Evolutionary conservation across 2,797 vertebrate genomes (phyloP), one percentile per base, ranked within the genome.

Genomic region (Sibirionetta formosa): DNA sequence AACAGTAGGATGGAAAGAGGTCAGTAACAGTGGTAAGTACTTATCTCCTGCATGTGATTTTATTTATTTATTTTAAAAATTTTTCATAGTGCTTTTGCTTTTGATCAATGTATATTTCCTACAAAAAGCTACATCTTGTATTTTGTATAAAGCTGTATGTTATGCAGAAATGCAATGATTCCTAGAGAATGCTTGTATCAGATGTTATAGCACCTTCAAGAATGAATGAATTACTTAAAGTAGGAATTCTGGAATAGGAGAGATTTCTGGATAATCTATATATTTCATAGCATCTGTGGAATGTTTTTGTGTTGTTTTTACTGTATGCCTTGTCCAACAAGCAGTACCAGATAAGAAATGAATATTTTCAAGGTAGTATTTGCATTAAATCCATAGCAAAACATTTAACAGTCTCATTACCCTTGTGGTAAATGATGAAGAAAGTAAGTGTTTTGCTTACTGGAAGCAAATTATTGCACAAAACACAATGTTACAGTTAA

Each of bases 11-110:
- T 96, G 89, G 93, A 88, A 96, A 94, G 94, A 96, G 96, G 97
- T 97, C 96, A 93, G 88, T 97, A 96, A 97, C 87, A 97, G 91
- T 90, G 98, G 98, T 98, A 95, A 98, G 98, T 98, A 92, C 84
- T 94, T 88, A 54, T 87, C 63, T 90, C 56, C 68, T 96, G 88
- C 17, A 54, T 83, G 2, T 76, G 69, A 71, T 91, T 93, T 92
- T 87, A 87, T 93, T 93, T 94, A 65, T 77, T 94, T 94, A 83
- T 95, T 96, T 90, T 75, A 4, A 12, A 88, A 93, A 91, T 72
- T 14, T 86, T 93, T 82, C 70, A 20, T 22, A n/a, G 51, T 92
- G 87, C 48, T 95, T 86, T 96, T 81, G 57, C 61, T 96, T 93
- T 91, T 96, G 84, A 79, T 65, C 40, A 80, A 14, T 82, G 20